Percentiles rank a stretch among this genome's conserved stretches.
phyloP scores from a whole-genome alignment of 1,140 invertebrate genomes.

The Brachionus koreanus region DNA sequence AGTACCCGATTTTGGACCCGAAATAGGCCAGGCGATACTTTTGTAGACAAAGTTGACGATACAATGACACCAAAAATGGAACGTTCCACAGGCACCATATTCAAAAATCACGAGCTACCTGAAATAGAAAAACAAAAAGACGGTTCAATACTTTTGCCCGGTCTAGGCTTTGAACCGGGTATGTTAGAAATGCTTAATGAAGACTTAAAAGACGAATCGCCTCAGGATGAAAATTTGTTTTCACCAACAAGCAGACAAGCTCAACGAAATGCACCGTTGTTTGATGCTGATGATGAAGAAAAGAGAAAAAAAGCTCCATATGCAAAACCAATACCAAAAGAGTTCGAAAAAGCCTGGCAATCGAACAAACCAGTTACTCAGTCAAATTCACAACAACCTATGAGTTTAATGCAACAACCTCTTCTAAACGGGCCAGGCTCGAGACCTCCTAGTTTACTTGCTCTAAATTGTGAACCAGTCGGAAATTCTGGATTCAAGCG shows the following conservation, averaged over 20 bases:
- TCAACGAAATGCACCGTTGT: background rate
- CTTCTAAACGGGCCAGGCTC: background rate
- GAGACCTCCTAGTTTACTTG: background rate
- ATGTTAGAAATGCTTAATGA: slow-evolving; percentile 28
- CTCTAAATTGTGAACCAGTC: background rate
- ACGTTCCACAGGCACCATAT: slow-evolving; percentile 22
- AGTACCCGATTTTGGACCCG: slow-evolving; percentile 98
- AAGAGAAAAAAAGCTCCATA: slow-evolving; percentile 12
- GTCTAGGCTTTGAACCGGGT: slow-evolving; percentile 21
- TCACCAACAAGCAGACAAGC: background rate
- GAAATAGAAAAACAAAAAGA: slow-evolving; percentile 28
- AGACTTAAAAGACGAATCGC: slow-evolving; percentile 13
- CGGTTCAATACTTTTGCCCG: background rate
- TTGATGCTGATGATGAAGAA: slow-evolving; percentile 18
- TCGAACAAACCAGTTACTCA: slow-evolving; percentile 9
- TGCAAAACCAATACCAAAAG: slow-evolving; percentile 35
- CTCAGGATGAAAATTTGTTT: background rate
- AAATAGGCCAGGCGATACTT: slow-evolving; percentile 92
- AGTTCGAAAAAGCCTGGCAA: slow-evolving; percentile 39
- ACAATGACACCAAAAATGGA: background rate
- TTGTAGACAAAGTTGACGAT: slow-evolving; percentile 86
- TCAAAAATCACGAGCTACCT: slow-evolving; percentile 29
- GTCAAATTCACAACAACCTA: background rate
- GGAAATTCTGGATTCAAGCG: slow-evolving; percentile 3
- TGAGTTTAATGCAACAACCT: slow-evolving; percentile 8